Base-by-base conservation (phyloP, 2,888 invertebrate genomes). In the Noctuana brunneofusca region DNA sequence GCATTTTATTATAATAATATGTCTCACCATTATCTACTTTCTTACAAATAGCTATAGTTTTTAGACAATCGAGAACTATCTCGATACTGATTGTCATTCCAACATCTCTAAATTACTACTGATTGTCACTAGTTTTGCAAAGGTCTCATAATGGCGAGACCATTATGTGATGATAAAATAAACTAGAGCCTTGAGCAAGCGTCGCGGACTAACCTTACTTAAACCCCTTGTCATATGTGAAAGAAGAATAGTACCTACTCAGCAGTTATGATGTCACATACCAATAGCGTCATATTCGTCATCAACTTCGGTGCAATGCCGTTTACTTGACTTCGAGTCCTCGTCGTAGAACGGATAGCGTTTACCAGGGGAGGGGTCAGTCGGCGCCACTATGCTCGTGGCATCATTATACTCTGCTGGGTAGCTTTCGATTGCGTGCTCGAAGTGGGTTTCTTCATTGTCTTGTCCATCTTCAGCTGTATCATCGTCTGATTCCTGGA, bases 211-310 rank as follows among this genome's bases (percentile, higher is more conserved):
- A 27, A 5, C 27, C 27, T 5, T 27, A 27, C n/a, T n/a, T n/a
- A n/a, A n/a, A n/a, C n/a, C 24, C 24, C 2, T 24, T 4, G 4
- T 3, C 2, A 24, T 24, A 4, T 3, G 2, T 24, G 24, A 2
- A 24, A 4, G 24, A 2, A 24, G 27, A 30, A 1, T 4, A 24
- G 4, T 24, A 24, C 2, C 3, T 24, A 24, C 2, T 24, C 2
- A 32, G 12, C 32, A 12, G n/a, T 12, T 2, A 12, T 32, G 8
- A 16, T 48, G 46, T 20, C 1, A 27, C 75, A 69, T 68, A 87
- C 89, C 89, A 58, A 90, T 89, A 57, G 89, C 89, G 63, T 89
- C 89, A 65, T 89, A 90, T 72, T 89, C 89, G 52, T 90, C 89
- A 49, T 81, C 83, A 0, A 88, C 76, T 46, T 84, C 85, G 1